Percentiles rank a stretch among this genome's conserved stretches.
phyloP scores from a whole-genome alignment of 2,113 vertebrate genomes.

The Thamnophis sirtalis region DNA sequence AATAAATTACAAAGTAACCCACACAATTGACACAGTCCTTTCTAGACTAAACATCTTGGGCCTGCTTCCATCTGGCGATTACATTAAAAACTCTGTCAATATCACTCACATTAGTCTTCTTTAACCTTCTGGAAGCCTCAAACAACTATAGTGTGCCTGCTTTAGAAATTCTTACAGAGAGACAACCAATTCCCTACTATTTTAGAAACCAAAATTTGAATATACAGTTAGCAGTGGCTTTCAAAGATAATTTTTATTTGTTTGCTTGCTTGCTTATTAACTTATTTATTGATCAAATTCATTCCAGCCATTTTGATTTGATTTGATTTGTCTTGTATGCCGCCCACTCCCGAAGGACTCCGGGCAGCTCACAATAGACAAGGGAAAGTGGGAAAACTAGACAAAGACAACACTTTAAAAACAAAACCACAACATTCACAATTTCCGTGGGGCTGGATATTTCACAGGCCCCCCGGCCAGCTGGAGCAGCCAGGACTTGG shows the following conservation, averaged over 20 bases:
- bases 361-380: no score
- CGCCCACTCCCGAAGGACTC: no score
- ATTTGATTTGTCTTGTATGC: no score
- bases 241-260: not conserved
- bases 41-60: not conserved
- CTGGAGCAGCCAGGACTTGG: no score
- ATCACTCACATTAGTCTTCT: not conserved
- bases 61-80: not conserved
- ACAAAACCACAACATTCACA: no score
- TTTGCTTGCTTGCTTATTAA: not conserved
- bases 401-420: no score
- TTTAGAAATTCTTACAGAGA: not conserved
- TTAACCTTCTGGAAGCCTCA: not conserved
- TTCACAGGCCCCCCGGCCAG: no score
- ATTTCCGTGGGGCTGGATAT: no score
- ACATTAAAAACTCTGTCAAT: not conserved
- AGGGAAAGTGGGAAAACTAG: no score
- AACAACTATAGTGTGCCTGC: slow-evolving; percentile 1
- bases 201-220: not conserved
- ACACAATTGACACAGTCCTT: slow-evolving; percentile 18
- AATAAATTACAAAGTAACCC: slow-evolving; percentile 9
- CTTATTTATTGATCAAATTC: not conserved
- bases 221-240: not conserved
- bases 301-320: not conserved
- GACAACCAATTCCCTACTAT: not conserved